phyloP scores from a whole-genome alignment of 2,888 invertebrate species.

The Tenthredo mesomela region DNA sequence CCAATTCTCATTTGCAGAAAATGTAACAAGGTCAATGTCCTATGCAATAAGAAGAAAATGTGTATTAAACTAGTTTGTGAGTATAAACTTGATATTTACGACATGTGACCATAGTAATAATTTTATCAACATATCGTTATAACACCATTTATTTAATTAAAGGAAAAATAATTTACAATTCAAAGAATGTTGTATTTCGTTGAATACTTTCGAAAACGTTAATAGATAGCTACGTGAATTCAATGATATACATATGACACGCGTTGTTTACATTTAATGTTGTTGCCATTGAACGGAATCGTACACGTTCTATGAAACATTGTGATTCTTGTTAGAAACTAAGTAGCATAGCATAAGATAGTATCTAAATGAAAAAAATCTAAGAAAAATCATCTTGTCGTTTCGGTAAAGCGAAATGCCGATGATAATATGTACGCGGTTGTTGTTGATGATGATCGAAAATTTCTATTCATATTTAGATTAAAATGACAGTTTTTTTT shows the following conservation, averaged over 20 bases:
- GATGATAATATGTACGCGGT: neutral
- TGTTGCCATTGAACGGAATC: neutral
- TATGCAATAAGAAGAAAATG: slow-evolving; percentile 31
- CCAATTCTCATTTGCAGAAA: slow-evolving; percentile 48
- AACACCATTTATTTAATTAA: neutral
- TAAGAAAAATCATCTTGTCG: neutral
- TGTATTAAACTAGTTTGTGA: neutral
- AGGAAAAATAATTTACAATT: neutral
- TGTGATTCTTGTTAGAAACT: neutral
- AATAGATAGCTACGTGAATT: too few relatives aligned
- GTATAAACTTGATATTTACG: neutral
- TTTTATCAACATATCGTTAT: slow-evolving; percentile 34
- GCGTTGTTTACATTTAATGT: neutral
- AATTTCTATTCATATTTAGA: neutral
- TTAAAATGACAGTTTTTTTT: neutral
- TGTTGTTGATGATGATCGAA: neutral
- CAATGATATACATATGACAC: neutral
- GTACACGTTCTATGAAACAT: neutral
- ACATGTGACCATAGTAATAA: slow-evolving; percentile 33
- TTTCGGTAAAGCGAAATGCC: neutral
- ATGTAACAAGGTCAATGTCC: slow-evolving; percentile 45
- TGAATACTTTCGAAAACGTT: neutral
- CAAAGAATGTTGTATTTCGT: neutral
- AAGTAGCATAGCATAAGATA: neutral
- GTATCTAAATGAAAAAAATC: neutral